A percentile compares a stretch with the other conserved stretches of the same genome.
Conservation (phyloP, 1,140 invertebrate genomes). For the Dysdera silvatica region DNA sequence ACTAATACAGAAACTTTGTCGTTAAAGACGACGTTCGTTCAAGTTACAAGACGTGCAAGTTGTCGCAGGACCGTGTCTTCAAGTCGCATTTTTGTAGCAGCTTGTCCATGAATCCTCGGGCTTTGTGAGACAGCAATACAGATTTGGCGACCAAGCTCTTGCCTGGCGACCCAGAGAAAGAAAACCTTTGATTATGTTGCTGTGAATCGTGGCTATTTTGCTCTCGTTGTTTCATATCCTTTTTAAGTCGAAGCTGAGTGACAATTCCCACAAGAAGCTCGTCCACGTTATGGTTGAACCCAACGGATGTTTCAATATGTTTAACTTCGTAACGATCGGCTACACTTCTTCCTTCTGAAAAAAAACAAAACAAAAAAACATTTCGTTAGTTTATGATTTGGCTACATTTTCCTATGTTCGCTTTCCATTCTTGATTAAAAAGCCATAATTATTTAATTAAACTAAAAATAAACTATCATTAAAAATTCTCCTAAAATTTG, state of each 20-base stretch:
- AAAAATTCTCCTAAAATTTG: too few relatives aligned
- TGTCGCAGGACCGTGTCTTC: conserved; percentile 41
- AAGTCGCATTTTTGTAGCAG: conserved; percentile 36
- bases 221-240: conserved; percentile 4
- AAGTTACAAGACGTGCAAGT: conserved; percentile 39
- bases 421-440: too few relatives aligned
- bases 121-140: conserved; percentile 31
- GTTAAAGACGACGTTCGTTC: too few relatives aligned
- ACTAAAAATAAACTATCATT: too few relatives aligned
- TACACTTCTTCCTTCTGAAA: conserved; percentile 58
- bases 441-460: too few relatives aligned
- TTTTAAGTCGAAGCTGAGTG: conserved; percentile 46
- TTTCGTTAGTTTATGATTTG: too few relatives aligned
- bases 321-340: conserved; percentile 57
- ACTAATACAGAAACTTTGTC: too few relatives aligned
- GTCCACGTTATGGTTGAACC: conserved; percentile 70
- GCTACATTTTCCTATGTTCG: too few relatives aligned
- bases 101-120: conserved; percentile 34
- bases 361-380: too few relatives aligned
- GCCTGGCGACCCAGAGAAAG: not conserved
- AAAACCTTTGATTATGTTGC: not conserved
- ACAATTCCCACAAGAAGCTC: conserved; percentile 68
- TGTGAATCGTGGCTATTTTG: not conserved
- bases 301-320: conserved; percentile 72
- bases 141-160: not conserved